Conservation (phyloP, 2,113 vertebrate species). For the Conger conger region DNA sequence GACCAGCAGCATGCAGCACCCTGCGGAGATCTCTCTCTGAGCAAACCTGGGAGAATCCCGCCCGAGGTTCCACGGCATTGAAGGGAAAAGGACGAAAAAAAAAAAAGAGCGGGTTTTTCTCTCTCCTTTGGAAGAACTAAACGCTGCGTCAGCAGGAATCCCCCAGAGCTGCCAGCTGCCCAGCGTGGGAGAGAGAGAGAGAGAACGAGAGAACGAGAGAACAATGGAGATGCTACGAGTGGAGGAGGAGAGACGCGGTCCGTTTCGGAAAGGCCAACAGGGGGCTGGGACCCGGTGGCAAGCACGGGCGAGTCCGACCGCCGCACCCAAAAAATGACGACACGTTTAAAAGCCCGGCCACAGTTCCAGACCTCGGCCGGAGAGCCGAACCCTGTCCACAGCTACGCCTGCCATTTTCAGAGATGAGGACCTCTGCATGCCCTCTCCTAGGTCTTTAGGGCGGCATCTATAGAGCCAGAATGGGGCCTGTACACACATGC, state of each 20-base stretch:
- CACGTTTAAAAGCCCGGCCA: neutral
- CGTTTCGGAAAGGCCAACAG: too few relatives aligned
- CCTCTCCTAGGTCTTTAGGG: too few relatives aligned
- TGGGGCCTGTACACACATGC: too few relatives aligned
- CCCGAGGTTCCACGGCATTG: too few relatives aligned
- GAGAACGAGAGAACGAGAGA: neutral
- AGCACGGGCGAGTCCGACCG: neutral
- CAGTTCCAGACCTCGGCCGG: too few relatives aligned
- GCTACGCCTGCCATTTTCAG: too few relatives aligned
- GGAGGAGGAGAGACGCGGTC: neutral
- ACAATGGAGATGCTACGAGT: neutral
- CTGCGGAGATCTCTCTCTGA: neutral
- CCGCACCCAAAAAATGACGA: neutral
- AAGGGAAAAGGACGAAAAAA: neutral
- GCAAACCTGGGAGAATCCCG: neutral
- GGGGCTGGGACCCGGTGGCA: too few relatives aligned
- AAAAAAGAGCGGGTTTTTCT: neutral
- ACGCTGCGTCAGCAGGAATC: neutral
- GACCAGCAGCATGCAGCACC: too few relatives aligned
- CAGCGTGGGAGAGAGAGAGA: constrained; percentile 2
- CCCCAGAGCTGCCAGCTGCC: neutral
- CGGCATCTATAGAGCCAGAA: too few relatives aligned
- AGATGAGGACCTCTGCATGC: too few relatives aligned
- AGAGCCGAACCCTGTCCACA: too few relatives aligned
- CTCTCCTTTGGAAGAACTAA: neutral